These are phyloP conservation scores for Trachemys scripta DNA, from an alignment of 2,113 vertebrate species.

Conservation along the genomic window DNA sequence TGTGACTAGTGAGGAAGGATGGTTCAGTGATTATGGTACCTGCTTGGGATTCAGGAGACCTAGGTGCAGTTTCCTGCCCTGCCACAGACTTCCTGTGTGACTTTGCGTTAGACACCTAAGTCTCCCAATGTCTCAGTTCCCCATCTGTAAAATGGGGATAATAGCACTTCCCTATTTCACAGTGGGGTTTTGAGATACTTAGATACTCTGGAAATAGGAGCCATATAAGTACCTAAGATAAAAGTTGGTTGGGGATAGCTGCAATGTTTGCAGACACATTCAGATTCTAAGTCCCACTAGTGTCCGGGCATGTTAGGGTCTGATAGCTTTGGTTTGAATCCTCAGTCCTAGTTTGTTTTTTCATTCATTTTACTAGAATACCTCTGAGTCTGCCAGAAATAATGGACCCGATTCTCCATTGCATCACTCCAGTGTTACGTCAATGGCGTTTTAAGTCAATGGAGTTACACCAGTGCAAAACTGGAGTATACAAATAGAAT, in stretches of 20 bases:
- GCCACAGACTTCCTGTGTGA: background rate
- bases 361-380: background rate
- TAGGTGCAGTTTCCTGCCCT: background rate
- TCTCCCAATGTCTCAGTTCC: background rate
- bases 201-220: background rate
- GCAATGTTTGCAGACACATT: background rate
- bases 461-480: background rate
- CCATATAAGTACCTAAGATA: background rate
- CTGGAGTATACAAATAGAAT: background rate
- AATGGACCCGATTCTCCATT: background rate
- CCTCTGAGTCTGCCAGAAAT: background rate
- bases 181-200: background rate
- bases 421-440: background rate
- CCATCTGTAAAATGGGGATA: background rate
- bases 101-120: background rate
- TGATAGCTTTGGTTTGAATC: background rate
- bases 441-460: background rate
- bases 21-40: background rate
- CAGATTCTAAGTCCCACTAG: background rate
- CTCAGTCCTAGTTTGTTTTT: accelerated
- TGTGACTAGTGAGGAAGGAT: background rate
- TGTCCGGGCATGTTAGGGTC: background rate
- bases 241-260: background rate
- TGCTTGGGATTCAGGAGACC: background rate
- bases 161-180: background rate